Base-by-base conservation (phyloP, 1,140 invertebrate species). In the Reticulitermes speratus region DNA sequence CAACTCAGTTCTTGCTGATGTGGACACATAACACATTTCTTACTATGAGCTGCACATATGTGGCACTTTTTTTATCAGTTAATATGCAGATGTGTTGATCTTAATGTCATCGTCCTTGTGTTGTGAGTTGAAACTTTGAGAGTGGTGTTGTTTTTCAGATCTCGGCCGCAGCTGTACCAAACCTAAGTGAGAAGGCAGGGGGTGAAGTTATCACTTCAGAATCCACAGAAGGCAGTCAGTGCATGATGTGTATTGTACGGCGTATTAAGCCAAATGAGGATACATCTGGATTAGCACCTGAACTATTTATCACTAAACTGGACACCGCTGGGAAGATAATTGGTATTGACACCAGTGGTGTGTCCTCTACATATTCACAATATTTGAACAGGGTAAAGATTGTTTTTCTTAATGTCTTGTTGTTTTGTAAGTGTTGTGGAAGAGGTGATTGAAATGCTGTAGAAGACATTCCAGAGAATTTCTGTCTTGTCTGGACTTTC, bases 291-390 rank as follows among this genome's bases (percentile, higher is more conserved):
- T 92, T 93, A 89, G 91, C 93, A 89, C 93, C 97, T 88, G 96
- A 98, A 91, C 96, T 98, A 91, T 98, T 99, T 91, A 97, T 97
- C 89, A 97, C 98, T 90, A 97, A 97, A 92, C 93, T 98, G 90
- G 97, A 98, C 91, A 93, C 94, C 87, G 93, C 94, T 89, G 97
- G 96, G 86, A 97, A 95, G 91, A 97, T 99, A 88, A 93, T 97
- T 88, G 94, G 92, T 87, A 91, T 97, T 87, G 96, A 98, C 91
- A 94, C 93, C 82, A 95, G 94, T 89, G 94, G 95, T 87, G 91
- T 97, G 86, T 93, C 94, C 65, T 89, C 92, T 85, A 90, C 91
- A 86, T 95, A 95, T 90, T 92, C 93, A 87, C 92, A 94, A 89
- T 95, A 94, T 90, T 90, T 96, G 88, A 94, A 92, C 89, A 95